A percentile compares a stretch with the other conserved stretches of the same genome.
Conservation (phyloP, 2,113 vertebrate genomes). For the Cyphomyrus plagiostoma region DNA sequence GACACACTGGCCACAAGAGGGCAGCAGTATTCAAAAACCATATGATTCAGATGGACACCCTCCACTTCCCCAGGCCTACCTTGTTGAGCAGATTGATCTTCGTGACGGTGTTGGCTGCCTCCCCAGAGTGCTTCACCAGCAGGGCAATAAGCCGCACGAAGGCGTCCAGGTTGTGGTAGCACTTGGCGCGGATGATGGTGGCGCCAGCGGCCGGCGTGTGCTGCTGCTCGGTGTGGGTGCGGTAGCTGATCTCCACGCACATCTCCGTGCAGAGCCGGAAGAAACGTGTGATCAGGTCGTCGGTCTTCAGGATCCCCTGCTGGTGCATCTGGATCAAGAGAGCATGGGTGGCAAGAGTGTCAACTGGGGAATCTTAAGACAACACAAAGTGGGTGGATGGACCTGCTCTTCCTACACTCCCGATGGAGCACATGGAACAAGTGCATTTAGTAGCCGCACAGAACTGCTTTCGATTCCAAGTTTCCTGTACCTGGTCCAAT, state of each 20-base stretch:
- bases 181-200: conserved; percentile 95
- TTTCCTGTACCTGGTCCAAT: not conserved
- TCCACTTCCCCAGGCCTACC: conserved; percentile 44
- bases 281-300: conserved; percentile 95
- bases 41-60: not conserved
- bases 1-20: not conserved
- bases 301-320: conserved; percentile 95
- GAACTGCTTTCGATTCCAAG: not conserved
- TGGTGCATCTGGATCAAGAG: conserved; percentile 81
- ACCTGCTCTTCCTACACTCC: not conserved
- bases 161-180: conserved; percentile 96
- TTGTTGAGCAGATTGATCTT: conserved; percentile 99
- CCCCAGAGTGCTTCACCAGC: conserved; percentile 95
- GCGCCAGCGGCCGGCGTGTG: conserved; percentile 95
- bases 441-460: not conserved
- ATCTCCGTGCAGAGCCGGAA: conserved; percentile 97
- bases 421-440: not conserved
- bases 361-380: not conserved
- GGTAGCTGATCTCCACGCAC: conserved; percentile 98
- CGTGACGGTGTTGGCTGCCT: conserved; percentile 95
- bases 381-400: not conserved
- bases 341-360: not conserved
- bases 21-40: not conserved
- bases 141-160: conserved; percentile 94
- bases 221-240: conserved; percentile 93